Evolutionary conservation across 2,797 vertebrate genomes (phyloP), one percentile per base, ranked within the genome.

Genomic region (Crenuchus spilurus): DNA sequence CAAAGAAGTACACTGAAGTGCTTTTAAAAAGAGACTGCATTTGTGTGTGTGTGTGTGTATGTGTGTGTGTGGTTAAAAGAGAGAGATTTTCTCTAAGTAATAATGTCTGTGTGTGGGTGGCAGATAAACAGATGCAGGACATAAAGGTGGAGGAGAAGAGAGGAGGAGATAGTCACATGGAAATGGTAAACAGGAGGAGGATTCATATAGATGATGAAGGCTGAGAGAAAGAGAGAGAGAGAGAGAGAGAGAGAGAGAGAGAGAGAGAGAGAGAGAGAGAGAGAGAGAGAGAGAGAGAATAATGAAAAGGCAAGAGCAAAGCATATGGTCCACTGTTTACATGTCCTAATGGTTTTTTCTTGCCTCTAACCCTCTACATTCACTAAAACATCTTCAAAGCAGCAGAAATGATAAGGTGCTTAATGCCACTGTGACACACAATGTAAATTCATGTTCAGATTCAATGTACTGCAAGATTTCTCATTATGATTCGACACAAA

Each of bases 51-150:
- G 41, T 52, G 52, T 26, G 31, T 55, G 70, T 35, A 26, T 30
- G 39, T 13, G 61, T 44, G 39, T n/a, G 20, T 30, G 64, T 24
- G 64, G 35, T n/a, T 14, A 4, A 26, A 9, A 2, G 37, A 46
- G 37, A 31, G 52, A 31, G 37, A 11, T 22, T 63, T 71, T 61
- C 37, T 55, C 22, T 80, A 69, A 69, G 74, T 73, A 72, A 75
- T 76, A 67, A 58, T 41, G 20, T n/a, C n/a, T 61, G 63, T 35
- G 22, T 64, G 61, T 75, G 44, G 46, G 35, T 22, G 14, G 28
- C 6, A 48, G 74, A 65, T 70, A 57, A 75, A 63, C 64, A 62
- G 46, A 58, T 42, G 69, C 64, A 22, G 60, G 46, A 52, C 46
- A 52, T 18, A 63, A 62, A 72, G 58, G 58, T 57, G 52, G 52